Base-by-base conservation (phyloP, 2,888 invertebrate species). In the Drepana falcataria region DNA sequence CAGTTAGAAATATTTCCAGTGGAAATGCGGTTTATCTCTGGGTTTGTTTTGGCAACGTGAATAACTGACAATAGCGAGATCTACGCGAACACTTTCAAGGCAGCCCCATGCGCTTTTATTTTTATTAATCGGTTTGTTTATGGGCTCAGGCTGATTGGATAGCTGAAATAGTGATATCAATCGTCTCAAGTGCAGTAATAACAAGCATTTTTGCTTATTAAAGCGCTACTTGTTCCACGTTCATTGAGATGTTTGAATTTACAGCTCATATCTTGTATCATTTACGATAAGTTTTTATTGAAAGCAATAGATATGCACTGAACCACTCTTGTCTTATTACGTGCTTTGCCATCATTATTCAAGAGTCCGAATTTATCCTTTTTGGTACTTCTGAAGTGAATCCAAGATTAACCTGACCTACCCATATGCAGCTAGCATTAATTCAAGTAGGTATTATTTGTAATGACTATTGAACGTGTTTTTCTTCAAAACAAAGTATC, bases 21-120 rank as follows among this genome's bases (percentile, higher is more conserved):
- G 35, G 35, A 54, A 56, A 55, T 41, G 47, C 35, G 41, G 33
- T 49, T 49, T 51, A 35, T 53, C 35, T 53, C 54, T 51, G 48
- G 52, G 55, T 52, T 54, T 64, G 55, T 59, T 66, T 62, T 58
- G 53, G 55, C 59, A 64, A 51, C 53, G 52, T 54, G 57, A 61
- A 59, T 58, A 62, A 63, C 63, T 48, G 40, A n/a, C 34, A 55
- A 58, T 60, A 55, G 55, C 49, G 59, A 60, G 69, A 65, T 63
- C 62, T 55, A 47, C 35, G 21, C 48, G 47, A 59, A 47, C 48
- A 63, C 54, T 60, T 59, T 35, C 21, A 64, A 59, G 40, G 21
- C 33, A 51, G 40, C 51, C n/a, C 21, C 21, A 33, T 51, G 7
- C 21, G 41, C 37, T 41, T 51, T 59, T 53, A 35, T 61, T 47